Evolutionary conservation across 2,888 invertebrate genomes (phyloP), one percentile per base, ranked within the genome.

Genomic region (Bellardia bayeri): DNA sequence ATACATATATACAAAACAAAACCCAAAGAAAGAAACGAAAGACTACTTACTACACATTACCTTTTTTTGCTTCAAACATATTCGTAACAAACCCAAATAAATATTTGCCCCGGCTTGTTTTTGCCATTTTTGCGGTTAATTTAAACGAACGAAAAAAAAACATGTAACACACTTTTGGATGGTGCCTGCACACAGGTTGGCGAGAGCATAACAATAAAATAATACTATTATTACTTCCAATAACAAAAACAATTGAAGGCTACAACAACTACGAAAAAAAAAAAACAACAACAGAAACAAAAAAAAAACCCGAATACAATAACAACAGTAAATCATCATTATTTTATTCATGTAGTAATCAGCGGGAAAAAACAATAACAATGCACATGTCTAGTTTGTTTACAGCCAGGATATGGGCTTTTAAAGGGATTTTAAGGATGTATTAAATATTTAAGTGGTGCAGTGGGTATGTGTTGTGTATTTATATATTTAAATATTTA

Each of bases 161-260:
- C n/a, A 11, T 45, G 45, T 61, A 56, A 51, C 42, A 76, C 76
- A 69, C 61, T 76, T 82, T 76, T 61, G n/a, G 0, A 23, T 23
- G 23, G 23, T 23, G 58, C 5, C 8, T 37, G 16, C 6, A 11
- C 54, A 11, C 40, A 13, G 51, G 1, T 42, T 78, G 58, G 64
- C 23, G 54, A 64, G 58, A 61, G 16, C 30, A 42, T 16, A 45
- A 56, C 37, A 71, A 64, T 83, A 64, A 71, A 58, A 84, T 79
- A 76, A 84, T 30, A 58, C 4, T 66, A 37, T 72, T 83, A 72
- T 79, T 84, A 49, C 78, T 40, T 23, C 13, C 40, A 51, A 40
- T 11, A 61, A 69, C 40, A 51, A 16, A 30, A 68, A 61, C 30
- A 68, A 58, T 51, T 51, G 40, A 54, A 16, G 23, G 23, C 37